Percentiles rank a stretch among this genome's conserved stretches.
phyloP scores from a whole-genome alignment of 2,797 vertebrate genomes.

The Ibycter americanus region DNA sequence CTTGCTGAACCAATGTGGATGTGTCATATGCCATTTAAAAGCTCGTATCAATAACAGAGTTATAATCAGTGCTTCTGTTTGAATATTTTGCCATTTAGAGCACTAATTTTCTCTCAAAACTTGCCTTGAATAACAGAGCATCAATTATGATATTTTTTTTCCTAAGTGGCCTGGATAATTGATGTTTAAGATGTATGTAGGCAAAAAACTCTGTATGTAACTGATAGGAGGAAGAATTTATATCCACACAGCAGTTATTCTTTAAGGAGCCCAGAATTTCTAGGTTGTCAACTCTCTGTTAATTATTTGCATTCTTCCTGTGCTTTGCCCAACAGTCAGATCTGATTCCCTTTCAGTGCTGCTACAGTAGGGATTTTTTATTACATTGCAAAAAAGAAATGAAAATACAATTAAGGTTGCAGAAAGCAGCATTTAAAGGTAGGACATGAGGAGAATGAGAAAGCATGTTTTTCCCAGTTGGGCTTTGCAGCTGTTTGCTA shows the following conservation, averaged over 20 bases:
- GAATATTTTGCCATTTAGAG: neutral
- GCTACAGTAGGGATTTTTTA: neutral
- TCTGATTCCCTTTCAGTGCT: neutral
- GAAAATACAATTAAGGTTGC: neutral
- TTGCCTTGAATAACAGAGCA: neutral
- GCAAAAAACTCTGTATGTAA: neutral
- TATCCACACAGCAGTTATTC: neutral
- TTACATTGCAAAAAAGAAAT: neutral
- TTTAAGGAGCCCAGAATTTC: neutral
- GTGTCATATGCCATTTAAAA: conserved; percentile 32
- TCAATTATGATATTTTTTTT: neutral
- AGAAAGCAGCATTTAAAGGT: neutral
- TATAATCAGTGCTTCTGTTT: neutral
- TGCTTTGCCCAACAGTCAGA: neutral
- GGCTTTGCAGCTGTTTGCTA: neutral
- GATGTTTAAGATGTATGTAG: neutral
- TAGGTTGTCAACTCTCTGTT: neutral
- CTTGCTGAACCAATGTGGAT: conserved; percentile 26
- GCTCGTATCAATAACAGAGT: neutral
- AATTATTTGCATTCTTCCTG: neutral
- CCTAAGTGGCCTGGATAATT: neutral
- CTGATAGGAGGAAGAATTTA: neutral
- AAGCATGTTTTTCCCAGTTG: neutral
- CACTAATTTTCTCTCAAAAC: neutral
- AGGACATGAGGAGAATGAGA: neutral